phyloP scores from a whole-genome alignment of 2,888 invertebrate genomes.

The Pristionchus maxplancki region DNA sequence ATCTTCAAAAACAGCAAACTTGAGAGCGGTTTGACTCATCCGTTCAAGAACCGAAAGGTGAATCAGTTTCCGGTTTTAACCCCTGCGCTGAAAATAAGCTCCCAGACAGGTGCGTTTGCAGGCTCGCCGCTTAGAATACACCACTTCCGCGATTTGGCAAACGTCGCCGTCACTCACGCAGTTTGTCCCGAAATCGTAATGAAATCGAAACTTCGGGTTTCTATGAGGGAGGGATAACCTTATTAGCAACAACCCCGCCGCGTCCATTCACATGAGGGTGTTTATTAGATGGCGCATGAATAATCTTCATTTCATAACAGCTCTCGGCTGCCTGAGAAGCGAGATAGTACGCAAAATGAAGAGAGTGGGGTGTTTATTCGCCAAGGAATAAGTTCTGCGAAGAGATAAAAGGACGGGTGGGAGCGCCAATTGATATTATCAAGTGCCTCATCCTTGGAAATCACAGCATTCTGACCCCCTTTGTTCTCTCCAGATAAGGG shows the following conservation, averaged over 20 bases:
- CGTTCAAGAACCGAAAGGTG: background rate
- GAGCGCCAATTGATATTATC: background rate
- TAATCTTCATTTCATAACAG: background rate
- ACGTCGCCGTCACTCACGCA: background rate
- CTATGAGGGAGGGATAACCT: background rate
- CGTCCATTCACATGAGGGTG: background rate
- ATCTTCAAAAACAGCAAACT: background rate
- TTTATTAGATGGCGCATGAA: background rate
- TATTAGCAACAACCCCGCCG: background rate
- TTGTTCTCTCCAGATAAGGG: too few species aligned
- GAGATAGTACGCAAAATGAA: background rate
- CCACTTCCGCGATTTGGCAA: background rate
- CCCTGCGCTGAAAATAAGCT: background rate
- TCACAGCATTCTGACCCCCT: too few species aligned
- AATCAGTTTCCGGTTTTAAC: conserved; percentile 6
- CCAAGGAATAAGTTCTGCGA: background rate
- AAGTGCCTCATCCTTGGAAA: background rate
- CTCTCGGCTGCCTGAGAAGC: background rate
- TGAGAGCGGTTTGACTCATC: background rate
- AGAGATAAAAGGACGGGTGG: background rate
- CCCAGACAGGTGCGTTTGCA: conserved; percentile 19
- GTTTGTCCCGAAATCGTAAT: background rate
- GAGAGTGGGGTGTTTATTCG: background rate
- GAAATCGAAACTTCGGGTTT: too few species aligned
- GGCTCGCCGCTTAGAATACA: background rate